phyloP scores from a whole-genome alignment of 2,113 vertebrate species.

The Fulica atra region DNA sequence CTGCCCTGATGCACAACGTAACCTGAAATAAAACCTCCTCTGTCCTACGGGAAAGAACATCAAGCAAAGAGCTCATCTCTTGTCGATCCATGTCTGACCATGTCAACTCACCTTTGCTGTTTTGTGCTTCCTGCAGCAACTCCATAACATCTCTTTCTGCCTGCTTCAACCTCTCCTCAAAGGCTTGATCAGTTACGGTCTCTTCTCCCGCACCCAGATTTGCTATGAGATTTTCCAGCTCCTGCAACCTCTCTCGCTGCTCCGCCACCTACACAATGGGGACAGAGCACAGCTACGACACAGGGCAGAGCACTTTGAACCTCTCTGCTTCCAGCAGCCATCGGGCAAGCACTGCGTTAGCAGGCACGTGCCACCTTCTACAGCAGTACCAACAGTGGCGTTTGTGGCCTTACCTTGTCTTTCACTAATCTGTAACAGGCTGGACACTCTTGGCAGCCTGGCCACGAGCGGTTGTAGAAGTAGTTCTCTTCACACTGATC shows the following conservation, averaged over 20 bases:
- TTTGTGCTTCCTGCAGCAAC: constrained; percentile 87
- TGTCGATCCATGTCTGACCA: background rate
- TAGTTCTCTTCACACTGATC: constrained; percentile 98
- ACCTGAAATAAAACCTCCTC: background rate
- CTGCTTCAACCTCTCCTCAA: constrained; percentile 91
- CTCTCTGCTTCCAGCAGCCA: background rate
- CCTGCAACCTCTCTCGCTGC: constrained; percentile 88
- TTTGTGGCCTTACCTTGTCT: constrained; percentile 84
- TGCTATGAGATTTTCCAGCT: constrained; percentile 90
- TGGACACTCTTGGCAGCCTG: constrained; percentile 94
- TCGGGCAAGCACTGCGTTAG: background rate
- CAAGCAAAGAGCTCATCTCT: background rate
- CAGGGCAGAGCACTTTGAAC: background rate
- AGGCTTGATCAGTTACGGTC: constrained; percentile 87
- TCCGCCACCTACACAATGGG: constrained; percentile 82
- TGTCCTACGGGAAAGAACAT: background rate
- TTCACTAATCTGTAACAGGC: constrained; percentile 93
- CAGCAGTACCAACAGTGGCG: accelerated
- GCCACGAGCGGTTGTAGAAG: constrained; percentile 93
- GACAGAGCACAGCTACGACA: background rate
- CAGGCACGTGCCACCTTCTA: accelerated
- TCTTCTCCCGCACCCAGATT: constrained; percentile 87
- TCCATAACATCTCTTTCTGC: constrained; percentile 88
- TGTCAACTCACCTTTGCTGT: constrained; percentile 85
- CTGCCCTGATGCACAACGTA: background rate